Conservation (phyloP, 2,888 invertebrate genomes). For the Macroteleia sp. region DNA sequence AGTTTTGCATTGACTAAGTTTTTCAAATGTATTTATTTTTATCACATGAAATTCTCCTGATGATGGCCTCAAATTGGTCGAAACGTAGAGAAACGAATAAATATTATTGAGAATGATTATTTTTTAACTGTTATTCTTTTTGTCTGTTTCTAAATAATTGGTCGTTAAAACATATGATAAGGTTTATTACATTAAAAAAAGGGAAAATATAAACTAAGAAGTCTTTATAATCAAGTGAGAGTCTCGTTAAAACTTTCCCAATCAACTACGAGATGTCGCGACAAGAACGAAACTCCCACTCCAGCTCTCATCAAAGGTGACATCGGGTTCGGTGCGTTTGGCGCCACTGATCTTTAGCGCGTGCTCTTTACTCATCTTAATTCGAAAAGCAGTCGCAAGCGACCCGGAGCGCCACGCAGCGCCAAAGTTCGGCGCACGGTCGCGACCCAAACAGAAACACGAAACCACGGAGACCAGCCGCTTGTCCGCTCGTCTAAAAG, state of each 20-base stretch:
- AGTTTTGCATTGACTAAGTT: too few species aligned
- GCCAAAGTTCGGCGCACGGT: constrained; percentile 18
- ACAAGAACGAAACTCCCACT: constrained; percentile 16
- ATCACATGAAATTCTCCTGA: too few species aligned
- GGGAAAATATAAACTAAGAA: too few species aligned
- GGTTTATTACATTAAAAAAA: too few species aligned
- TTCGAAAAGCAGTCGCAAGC: constrained; percentile 39
- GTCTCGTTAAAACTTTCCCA: neutral
- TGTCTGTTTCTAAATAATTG: too few species aligned
- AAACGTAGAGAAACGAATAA: too few species aligned
- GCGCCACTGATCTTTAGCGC: constrained; percentile 48
- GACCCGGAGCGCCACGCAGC: constrained; percentile 29
- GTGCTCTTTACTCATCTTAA: constrained; percentile 40
- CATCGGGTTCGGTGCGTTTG: constrained; percentile 27
- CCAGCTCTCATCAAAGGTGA: constrained; percentile 7
- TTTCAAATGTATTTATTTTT: too few species aligned
- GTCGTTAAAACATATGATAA: too few species aligned
- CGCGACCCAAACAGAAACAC: constrained; percentile 6
- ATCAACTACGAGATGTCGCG: constrained; percentile 3
- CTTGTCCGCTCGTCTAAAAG: neutral
- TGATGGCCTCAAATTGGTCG: too few species aligned
- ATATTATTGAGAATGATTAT: too few species aligned
- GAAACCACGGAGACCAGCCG: neutral
- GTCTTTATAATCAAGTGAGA: constrained; percentile 6
- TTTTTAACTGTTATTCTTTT: too few species aligned